Conservation (phyloP, 2,888 invertebrate genomes). For the Phaedon cochleariae region DNA sequence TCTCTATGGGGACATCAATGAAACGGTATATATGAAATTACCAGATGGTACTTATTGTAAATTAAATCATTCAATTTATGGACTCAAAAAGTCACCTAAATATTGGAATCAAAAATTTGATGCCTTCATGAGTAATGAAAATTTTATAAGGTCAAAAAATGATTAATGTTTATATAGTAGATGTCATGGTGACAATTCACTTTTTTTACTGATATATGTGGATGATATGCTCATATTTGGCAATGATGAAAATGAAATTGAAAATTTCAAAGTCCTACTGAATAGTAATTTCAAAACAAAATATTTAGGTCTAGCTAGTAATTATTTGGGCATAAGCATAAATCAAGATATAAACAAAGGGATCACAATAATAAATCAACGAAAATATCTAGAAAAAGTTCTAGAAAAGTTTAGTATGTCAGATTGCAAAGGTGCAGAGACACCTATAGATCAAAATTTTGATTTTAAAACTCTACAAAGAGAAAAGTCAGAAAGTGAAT, state of each 20-base stretch:
- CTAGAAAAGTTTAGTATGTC: slow-evolving; percentile 9
- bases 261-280: slow-evolving; percentile 24
- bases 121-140: slow-evolving; percentile 22
- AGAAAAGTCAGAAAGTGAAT: slow-evolving; percentile 18
- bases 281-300: slow-evolving; percentile 22
- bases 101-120: slow-evolving; percentile 42
- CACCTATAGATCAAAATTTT: slow-evolving; percentile 20
- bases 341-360: slow-evolving; percentile 23
- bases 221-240: no score
- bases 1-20: slow-evolving; percentile 39
- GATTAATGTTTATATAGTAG: slow-evolving; percentile 38
- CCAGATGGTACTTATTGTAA: slow-evolving; percentile 35
- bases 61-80: slow-evolving; percentile 36
- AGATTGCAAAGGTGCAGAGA: slow-evolving; percentile 10
- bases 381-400: slow-evolving; percentile 14
- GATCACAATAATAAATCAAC: slow-evolving; percentile 26
- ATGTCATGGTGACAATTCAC: slow-evolving; percentile 11
- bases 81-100: slow-evolving; percentile 35
- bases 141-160: slow-evolving; percentile 33
- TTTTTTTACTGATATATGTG: slow-evolving; percentile 34
- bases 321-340: slow-evolving; percentile 24
- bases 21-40: slow-evolving; percentile 33
- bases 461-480: slow-evolving; percentile 11
- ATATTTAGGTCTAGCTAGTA: slow-evolving; percentile 21
- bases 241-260: not conserved